Percentiles rank a stretch among this genome's conserved stretches.
phyloP scores from a whole-genome alignment of 1,140 invertebrate species.

The Lepidotrigona ventralis region DNA sequence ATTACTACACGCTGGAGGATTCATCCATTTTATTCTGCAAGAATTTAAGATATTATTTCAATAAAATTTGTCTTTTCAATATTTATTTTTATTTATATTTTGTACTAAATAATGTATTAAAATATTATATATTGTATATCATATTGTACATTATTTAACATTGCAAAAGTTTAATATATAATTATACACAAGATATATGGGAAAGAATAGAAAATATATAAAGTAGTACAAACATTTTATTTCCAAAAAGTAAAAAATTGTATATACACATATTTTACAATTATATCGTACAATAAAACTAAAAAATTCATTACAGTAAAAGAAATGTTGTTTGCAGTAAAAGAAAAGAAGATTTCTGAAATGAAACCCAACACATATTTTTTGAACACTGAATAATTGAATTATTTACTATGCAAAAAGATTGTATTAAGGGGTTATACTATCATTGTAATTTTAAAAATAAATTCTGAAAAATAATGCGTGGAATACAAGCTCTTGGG shows the following conservation, averaged over 20 bases:
- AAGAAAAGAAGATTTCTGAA: background rate
- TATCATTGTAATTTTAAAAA: background rate
- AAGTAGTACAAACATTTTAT: background rate
- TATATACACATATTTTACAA: background rate
- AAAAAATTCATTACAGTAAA: background rate
- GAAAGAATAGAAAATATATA: background rate
- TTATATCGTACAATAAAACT: background rate
- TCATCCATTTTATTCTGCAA: conserved; percentile 87
- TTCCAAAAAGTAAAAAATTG: background rate
- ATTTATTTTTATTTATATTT: background rate
- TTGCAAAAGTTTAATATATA: conserved; percentile 1
- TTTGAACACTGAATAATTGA: background rate
- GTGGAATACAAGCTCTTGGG: background rate
- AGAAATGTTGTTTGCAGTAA: background rate
- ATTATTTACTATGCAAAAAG: background rate
- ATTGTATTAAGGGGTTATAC: background rate
- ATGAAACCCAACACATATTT: background rate
- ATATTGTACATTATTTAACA: background rate
- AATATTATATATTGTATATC: background rate
- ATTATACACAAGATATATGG: background rate
- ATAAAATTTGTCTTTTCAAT: background rate
- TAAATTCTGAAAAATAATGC: background rate
- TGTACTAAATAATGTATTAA: background rate
- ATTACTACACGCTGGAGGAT: conserved; percentile 82
- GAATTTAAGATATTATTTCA: background rate